Evolutionary conservation across 2,888 invertebrate species (phyloP), one percentile per base, ranked within the genome.

Genomic region (Pyrrhia umbra): DNA sequence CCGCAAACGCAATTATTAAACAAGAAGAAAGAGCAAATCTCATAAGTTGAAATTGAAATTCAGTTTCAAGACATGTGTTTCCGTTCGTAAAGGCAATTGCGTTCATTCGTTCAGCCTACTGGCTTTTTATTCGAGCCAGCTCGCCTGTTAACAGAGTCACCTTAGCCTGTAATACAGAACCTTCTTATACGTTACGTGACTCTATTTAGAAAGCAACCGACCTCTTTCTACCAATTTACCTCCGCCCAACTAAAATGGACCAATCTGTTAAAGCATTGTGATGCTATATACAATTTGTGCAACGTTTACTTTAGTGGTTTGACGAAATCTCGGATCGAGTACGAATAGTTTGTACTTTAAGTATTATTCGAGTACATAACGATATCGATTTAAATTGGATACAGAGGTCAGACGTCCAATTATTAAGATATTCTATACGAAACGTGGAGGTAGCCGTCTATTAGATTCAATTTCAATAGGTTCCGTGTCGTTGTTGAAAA

Each of bases 171-270:
- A 87, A 85, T 83, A 87, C 84, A 84, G 75, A 81, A 84, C 85
- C 88, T 87, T 89, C 85, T 86, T 85, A 91, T 92, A 89, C 88
- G 84, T 82, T 88, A 92, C 92, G 92, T 92, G 92, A 92, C 92
- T 91, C 90, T 91, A 91, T 92, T 92, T 89, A 84, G 80, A 85
- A 87, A 87, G 86, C 85, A 85, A 88, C 83, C 85, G 87, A 85
- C 85, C 87, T 85, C 87, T 86, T 88, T 87, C 85, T 79, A 84
- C 86, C 89, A 88, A 91, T 90, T 91, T 90, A 89, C 88, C 85
- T 88, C 85, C 77, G 76, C 79, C 81, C 80, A 76, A 83, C 85
- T 86, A 83, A 88, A 90, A 87, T 84, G 79, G 79, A 79, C 86
- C 86, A 90, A 90, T 90, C 87, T 88, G 86, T 87, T 86, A 81